Base-by-base conservation (phyloP, 2,888 invertebrate species). In the Hypercompe scribonia region DNA sequence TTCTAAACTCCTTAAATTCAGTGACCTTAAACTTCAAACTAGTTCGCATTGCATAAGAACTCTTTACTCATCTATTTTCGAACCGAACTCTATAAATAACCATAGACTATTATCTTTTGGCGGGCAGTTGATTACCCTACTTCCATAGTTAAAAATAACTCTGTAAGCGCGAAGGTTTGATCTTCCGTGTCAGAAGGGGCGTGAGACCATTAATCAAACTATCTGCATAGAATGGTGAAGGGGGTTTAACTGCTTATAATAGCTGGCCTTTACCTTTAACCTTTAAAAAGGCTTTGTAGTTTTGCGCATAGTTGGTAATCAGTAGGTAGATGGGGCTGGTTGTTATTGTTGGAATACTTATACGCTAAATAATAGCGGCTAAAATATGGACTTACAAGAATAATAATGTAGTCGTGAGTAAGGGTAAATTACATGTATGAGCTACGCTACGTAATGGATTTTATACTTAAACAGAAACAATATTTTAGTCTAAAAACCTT, bases 141-240 rank as follows among this genome's bases (percentile, higher is more conserved):
- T 70, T 65, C 81, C 71, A 39, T 70, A 71, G 34, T 65, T 80
- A 84, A 77, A 78, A 75, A 81, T 83, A 84, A 21, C 67, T 3
- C 18, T 18, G 18, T 31, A 46, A 28, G 33, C 72, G 24, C 46
- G 71, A 77, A 75, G 77, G 79, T 77, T 79, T 72, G 65, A 7
- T 70, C 68, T 65, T 68, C 54, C 68, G 28, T 31, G 58, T 34
- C 33, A 42, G 63, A 69, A 46, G 46, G 73, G 73, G 69, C 31
- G 70, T n/a, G 63, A 67, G 46, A 66, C 54, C 64, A 83, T 82
- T 77, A 80, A 83, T 84, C 82, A 77, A 76, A 64, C 70, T 77
- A 78, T 77, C 77, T 65, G 75, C 79, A 75, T 70, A 69, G 73
- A 66, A 31, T 28, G 2, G 61, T 31, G 28, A 2, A 18, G 18